A percentile compares a stretch with the other conserved stretches of the same genome.
phyloP scores from a whole-genome alignment of 2,797 vertebrate species.

The Paramormyrops hopkinsi region DNA sequence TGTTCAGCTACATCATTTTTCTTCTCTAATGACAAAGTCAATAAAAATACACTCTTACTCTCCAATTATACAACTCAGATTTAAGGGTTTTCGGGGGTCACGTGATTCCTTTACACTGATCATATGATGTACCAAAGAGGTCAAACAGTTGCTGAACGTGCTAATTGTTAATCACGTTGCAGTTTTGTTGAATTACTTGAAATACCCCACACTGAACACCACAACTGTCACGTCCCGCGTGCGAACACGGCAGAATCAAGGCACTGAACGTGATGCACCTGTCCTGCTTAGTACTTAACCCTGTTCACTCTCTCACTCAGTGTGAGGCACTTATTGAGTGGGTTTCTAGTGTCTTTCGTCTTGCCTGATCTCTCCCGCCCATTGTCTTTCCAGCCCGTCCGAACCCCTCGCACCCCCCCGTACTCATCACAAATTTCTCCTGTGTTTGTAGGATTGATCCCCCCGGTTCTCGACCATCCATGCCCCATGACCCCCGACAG shows the following conservation, averaged over 20 bases:
- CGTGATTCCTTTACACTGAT: background rate
- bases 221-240: background rate
- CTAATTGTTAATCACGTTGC: background rate
- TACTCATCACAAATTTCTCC: background rate
- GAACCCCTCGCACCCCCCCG: background rate
- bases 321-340: background rate
- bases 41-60: background rate
- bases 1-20: background rate
- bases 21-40: background rate
- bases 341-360: background rate
- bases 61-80: background rate
- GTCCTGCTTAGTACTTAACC: background rate
- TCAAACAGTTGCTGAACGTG: background rate
- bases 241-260: background rate
- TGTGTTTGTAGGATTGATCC: background rate
- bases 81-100: background rate
- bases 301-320: background rate
- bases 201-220: background rate
- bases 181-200: background rate
- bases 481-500: background rate
- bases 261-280: background rate
- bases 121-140: background rate
- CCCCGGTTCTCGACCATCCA: background rate
- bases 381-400: background rate
- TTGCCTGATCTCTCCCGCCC: background rate